Base-by-base conservation (phyloP, 2,888 invertebrate species). In the Willowsia nigromaculata region DNA sequence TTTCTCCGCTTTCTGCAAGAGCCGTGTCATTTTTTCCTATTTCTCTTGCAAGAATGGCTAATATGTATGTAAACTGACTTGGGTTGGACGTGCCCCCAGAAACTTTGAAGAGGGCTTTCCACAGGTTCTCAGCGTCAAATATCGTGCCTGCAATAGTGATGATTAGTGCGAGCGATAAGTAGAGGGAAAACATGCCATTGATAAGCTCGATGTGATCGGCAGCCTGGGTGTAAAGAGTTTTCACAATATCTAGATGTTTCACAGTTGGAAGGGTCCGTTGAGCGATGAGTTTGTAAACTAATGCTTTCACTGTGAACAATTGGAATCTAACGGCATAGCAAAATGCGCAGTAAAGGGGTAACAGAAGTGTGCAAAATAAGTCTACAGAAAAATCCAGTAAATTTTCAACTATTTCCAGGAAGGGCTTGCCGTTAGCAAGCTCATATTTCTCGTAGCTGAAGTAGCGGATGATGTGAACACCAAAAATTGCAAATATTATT, bases 321-420 rank as follows among this genome's bases (percentile, higher is more conserved):
- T 91, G 86, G 47, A 84, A 90, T 9, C 74, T 50, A 11, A 91
- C 50, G 0, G 83, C 90, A 85, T 91, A 91, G 65, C 91, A 90
- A 15, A 91, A 89, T 37, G 88, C 65, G 9, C 90, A 80, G 74
- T 92, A 91, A 1, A 91, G 9, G 0, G 92, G 92, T 0, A 92
- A 84, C 74, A 91, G 27, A 22, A 86, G 68, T 1, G 85, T 25
- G 25, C 22, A 47, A 18, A 86, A 86, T 0, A 86, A 13, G n/a
- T 78, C 62, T 1, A 62, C 22, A 0, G 76, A 62, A 47, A 88
- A 76, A 6, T 83, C 82, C 22, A 37, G 18, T 0, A 33, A 22
- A 0, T 3, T 33, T 13, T 47, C n/a, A 3, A 50, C 9, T 0
- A 18, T 40, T 40, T 47, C 50, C 33, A 47, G 15, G 13, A 71